Evolutionary conservation across 1,140 invertebrate species (phyloP).

Genomic region (Pinna nobilis): DNA sequence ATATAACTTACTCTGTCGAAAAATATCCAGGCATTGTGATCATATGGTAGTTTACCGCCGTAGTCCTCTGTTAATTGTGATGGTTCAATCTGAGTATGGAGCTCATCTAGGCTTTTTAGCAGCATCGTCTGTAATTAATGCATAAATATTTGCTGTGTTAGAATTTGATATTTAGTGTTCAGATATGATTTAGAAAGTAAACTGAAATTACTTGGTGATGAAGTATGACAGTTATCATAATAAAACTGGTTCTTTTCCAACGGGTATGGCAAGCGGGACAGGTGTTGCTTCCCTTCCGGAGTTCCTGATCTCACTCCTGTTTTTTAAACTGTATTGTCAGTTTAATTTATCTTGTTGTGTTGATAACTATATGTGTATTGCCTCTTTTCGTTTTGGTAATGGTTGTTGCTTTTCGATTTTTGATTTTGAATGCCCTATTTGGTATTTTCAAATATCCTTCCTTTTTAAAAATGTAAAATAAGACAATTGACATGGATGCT

Average conservation of each 20-base stretch:
- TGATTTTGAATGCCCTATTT: too few relatives aligned
- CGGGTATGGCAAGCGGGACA: not conserved
- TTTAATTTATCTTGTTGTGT: too few relatives aligned
- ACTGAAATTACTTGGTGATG: not conserved
- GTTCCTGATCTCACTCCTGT: too few relatives aligned
- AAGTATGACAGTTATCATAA: not conserved
- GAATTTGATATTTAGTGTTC: not conserved
- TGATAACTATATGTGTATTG: too few relatives aligned
- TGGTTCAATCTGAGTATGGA: slow-evolving; percentile 52
- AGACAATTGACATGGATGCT: too few relatives aligned
- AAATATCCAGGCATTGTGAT: slow-evolving; percentile 53
- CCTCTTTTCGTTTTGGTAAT: too few relatives aligned
- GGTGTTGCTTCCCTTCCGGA: too few relatives aligned
- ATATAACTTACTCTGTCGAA: slow-evolving; percentile 54
- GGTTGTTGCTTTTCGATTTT: too few relatives aligned
- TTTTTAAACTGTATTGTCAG: too few relatives aligned
- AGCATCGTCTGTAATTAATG: slow-evolving; percentile 41
- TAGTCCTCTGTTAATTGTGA: slow-evolving; percentile 55
- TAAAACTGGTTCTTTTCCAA: not conserved
- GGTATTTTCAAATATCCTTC: too few relatives aligned
- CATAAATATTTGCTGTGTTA: not conserved
- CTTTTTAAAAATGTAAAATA: too few relatives aligned
- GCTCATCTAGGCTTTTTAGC: slow-evolving; percentile 46
- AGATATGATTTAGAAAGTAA: not conserved
- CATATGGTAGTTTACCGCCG: slow-evolving; percentile 50